These are phyloP conservation scores for Rhinichthys klamathensis DNA, from an alignment of 2,113 vertebrate species.

Conservation along the genomic window DNA sequence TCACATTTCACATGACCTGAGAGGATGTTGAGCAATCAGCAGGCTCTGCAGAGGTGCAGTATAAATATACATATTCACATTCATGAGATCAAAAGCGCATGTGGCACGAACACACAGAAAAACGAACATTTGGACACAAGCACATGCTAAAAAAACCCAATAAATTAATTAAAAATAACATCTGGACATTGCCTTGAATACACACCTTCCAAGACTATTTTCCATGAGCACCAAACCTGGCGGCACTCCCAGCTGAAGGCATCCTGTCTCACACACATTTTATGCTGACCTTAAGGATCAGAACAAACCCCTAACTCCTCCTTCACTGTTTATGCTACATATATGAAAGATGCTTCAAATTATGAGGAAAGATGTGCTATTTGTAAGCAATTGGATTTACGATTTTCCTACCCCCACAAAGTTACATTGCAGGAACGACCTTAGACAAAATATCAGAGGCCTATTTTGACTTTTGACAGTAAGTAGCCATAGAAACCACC, in stretches of 20 bases:
- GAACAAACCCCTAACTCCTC: not conserved
- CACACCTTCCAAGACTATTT: slow-evolving; percentile 26
- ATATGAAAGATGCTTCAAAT: not conserved
- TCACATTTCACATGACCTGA: slow-evolving; percentile 60
- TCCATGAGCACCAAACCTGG: slow-evolving; percentile 34
- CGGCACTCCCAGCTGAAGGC: not conserved
- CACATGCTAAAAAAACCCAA: not conserved
- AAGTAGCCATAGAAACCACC: not conserved
- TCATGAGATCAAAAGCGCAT: not conserved
- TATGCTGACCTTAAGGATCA: slow-evolving; percentile 1
- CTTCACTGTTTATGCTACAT: not conserved
- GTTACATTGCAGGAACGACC: not conserved
- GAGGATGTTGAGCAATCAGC: slow-evolving; percentile 61
- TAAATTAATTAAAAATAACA: slow-evolving; percentile 25
- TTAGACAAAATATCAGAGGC: not conserved
- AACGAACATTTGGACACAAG: not conserved
- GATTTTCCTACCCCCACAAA: not conserved
- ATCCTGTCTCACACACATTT: not conserved
- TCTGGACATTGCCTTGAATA: not conserved
- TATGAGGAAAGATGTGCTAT: not conserved
- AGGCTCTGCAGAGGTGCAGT: slow-evolving; percentile 36
- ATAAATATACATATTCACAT: slow-evolving; percentile 24
- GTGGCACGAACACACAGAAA: not conserved
- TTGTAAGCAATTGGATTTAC: not conserved
- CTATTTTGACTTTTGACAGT: not conserved